Evolutionary conservation across 2,888 invertebrate genomes (phyloP).

Genomic region (Argynnis bischoffii): DNA sequence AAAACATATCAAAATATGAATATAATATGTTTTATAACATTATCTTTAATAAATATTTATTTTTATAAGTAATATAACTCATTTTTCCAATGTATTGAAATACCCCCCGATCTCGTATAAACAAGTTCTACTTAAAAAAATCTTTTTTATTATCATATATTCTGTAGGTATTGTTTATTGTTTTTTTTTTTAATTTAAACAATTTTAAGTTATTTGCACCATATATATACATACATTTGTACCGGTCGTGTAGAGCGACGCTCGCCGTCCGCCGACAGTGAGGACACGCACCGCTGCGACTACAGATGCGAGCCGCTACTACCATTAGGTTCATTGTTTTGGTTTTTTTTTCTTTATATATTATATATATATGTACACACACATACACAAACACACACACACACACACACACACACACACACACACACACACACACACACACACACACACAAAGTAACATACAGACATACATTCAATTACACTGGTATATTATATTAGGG

Average conservation of each 20-base stretch:
- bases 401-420: conserved; percentile 1
- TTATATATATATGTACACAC: not conserved
- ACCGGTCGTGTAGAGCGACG: conserved; percentile 43
- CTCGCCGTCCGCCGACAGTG: conserved; percentile 56
- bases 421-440: not conserved
- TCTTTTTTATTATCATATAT: too few species aligned
- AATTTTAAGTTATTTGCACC: conserved; percentile 1
- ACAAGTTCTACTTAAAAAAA: too few species aligned
- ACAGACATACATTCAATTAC: not conserved
- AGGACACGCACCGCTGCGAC: conserved; percentile 60
- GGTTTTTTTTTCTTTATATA: conserved; percentile 38
- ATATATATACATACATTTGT: not conserved
- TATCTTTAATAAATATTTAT: too few species aligned
- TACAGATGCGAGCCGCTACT: conserved; percentile 51
- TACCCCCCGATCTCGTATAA: too few species aligned
- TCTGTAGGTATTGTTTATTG: too few species aligned
- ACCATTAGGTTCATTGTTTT: conserved; percentile 36
- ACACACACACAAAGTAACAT: not conserved
- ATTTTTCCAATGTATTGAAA: too few species aligned
- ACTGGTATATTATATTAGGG: too few species aligned
- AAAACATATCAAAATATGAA: too few species aligned
- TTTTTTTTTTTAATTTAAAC: not conserved
- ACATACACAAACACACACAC: too few species aligned
- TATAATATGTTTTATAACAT: too few species aligned
- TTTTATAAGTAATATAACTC: too few species aligned